These are phyloP conservation scores for Drosophila pseudoananassae DNA, from an alignment of 1,140 invertebrate species.

Conservation along the genomic window DNA sequence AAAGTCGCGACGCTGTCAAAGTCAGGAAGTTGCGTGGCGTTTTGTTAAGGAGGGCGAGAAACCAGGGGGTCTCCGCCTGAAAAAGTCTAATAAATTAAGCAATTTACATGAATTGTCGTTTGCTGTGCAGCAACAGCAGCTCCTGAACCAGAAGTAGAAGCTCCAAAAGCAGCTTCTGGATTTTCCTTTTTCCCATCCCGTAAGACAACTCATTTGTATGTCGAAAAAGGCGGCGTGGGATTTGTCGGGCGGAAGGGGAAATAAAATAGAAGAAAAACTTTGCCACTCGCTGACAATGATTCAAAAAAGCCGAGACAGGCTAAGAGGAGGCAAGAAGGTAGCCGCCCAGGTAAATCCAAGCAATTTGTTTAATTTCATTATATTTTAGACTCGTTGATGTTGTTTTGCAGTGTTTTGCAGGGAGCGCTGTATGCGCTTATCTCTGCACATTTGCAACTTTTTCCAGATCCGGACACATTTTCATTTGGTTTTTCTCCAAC, in stretches of 20 bases:
- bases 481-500: constrained; percentile 1
- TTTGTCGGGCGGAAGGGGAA: constrained; percentile 42
- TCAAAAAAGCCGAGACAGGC: constrained; percentile 29
- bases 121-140: constrained; percentile 47
- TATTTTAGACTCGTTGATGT: constrained; percentile 47
- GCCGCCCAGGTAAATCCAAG: constrained; percentile 47
- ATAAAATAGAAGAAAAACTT: constrained; percentile 42
- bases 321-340: constrained; percentile 6
- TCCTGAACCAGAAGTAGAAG: not conserved
- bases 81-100: constrained; percentile 82
- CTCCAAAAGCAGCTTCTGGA: constrained; percentile 9
- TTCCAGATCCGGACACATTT: constrained; percentile 23
- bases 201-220: constrained; percentile 76
- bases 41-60: constrained; percentile 3
- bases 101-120: constrained; percentile 82
- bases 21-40: constrained; percentile 65
- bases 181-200: constrained; percentile 21
- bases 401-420: constrained; percentile 31
- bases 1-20: constrained; percentile 74
- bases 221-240: constrained; percentile 49
- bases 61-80: constrained; percentile 39
- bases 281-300: constrained; percentile 63
- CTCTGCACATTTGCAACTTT: constrained; percentile 69
- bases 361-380: constrained; percentile 76
- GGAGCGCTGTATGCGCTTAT: constrained; percentile 53